Evolutionary conservation across 2,888 invertebrate species (phyloP), one percentile per base, ranked within the genome.

Genomic region (Boloria euphrosyne): DNA sequence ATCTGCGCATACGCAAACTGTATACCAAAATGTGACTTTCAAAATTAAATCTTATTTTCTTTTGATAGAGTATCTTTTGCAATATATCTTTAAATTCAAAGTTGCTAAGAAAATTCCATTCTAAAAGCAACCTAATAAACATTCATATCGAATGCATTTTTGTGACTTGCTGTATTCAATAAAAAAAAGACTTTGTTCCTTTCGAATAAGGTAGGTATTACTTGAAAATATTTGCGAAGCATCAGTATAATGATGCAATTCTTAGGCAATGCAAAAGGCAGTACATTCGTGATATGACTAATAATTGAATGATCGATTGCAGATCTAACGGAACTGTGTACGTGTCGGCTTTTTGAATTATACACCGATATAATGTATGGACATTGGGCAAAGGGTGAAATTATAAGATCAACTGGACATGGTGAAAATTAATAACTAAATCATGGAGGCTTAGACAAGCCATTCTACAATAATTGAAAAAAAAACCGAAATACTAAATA

Each of bases 271-370:
- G 80, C 76, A 80, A 79, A 84, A 84, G 83, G 81, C 73, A 76
- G 74, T 78, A 76, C 74, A 80, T 80, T 80, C 87, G 86, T 86
- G 86, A 72, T 73, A 70, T 66, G 86, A 83, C 78, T 85, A 73
- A 73, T 76, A 85, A 83, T 82, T 79, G 69, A 75, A 70, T 74
- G 77, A 82, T 80, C 76, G 80, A 85, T 86, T 79, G 68, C 61
- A 75, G 81, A 87, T 86, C 78, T 86, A 86, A 87, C 87, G 86
- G 87, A 75, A 78, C 73, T 68, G 68, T 75, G 55, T 50, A 68
- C 69, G 66, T 66, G 72, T 63, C 55, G 68, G 66, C 61, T 66
- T 64, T 68, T 62, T 54, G 61, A 59, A 64, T 49, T 49, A 14
- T 17, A 53, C 63, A 53, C 52, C 49, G 17, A 64, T 46, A 43